Evolutionary conservation across 1,140 invertebrate species (phyloP).

Genomic region (Drosophila nannoptera): DNA sequence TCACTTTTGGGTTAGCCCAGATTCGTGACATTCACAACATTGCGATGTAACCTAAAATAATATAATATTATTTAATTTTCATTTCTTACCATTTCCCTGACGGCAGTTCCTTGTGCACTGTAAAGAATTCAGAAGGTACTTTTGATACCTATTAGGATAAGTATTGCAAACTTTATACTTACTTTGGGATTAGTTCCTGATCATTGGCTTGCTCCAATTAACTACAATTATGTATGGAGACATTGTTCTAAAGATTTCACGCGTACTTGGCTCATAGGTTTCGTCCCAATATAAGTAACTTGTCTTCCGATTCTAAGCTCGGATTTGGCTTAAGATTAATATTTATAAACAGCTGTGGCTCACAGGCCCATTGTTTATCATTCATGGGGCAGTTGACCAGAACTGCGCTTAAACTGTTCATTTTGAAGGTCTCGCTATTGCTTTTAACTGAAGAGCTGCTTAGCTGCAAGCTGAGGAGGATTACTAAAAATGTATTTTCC

Average conservation of each 20-base stretch:
- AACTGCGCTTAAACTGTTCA: slow-evolving; percentile 40
- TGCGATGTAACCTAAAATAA: too few relatives aligned
- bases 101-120: too few relatives aligned
- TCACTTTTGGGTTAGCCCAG: too few relatives aligned
- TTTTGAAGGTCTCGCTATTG: not conserved
- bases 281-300: slow-evolving; percentile 46
- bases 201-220: slow-evolving; percentile 34
- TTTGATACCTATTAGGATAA: too few relatives aligned
- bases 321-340: slow-evolving; percentile 52
- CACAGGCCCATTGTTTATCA: slow-evolving; percentile 23
- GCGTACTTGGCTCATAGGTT: slow-evolving; percentile 44
- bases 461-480: not conserved
- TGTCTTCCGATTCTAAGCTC: slow-evolving; percentile 30
- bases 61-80: too few relatives aligned
- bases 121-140: too few relatives aligned
- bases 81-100: too few relatives aligned
- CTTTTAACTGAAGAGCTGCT: slow-evolving; percentile 5
- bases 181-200: not conserved
- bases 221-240: slow-evolving; percentile 55
- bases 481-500: too few relatives aligned
- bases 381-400: slow-evolving; percentile 35
- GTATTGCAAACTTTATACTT: too few relatives aligned
- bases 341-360: slow-evolving; percentile 53
- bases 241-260: slow-evolving; percentile 34
- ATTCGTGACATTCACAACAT: too few relatives aligned